These are phyloP conservation scores for Microctonus brassicae DNA, from an alignment of 2,888 invertebrate genomes.

Conservation along the genomic window DNA sequence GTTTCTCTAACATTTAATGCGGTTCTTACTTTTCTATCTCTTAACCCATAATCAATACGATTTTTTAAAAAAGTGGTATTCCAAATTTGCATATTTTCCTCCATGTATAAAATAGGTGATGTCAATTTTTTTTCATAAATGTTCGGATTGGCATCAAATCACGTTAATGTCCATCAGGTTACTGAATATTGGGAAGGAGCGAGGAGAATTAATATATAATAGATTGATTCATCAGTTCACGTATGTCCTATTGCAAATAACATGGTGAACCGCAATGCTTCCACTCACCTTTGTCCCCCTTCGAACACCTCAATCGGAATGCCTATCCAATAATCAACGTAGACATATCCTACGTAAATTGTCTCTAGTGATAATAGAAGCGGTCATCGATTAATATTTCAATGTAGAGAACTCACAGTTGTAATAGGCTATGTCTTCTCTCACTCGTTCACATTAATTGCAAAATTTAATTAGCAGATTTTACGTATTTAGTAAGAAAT, in stretches of 20 bases:
- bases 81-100: too few relatives aligned
- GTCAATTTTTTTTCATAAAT: too few relatives aligned
- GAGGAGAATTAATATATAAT: conserved; percentile 8
- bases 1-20: too few relatives aligned
- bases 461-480: too few relatives aligned
- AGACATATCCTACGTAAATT: conserved; percentile 42
- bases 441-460: neutral
- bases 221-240: conserved; percentile 40
- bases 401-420: conserved; percentile 16
- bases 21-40: too few relatives aligned
- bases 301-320: conserved; percentile 53
- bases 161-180: neutral
- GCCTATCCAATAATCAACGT: conserved; percentile 46
- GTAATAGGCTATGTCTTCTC: too few relatives aligned
- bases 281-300: conserved; percentile 23
- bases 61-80: too few relatives aligned
- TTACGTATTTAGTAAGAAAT: too few relatives aligned
- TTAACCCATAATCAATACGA: too few relatives aligned
- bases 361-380: conserved; percentile 44
- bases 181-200: neutral
- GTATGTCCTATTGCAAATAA: conserved; percentile 42
- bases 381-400: conserved; percentile 54
- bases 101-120: too few relatives aligned
- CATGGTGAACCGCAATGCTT: conserved; percentile 46
- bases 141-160: neutral